phyloP scores from a whole-genome alignment of 1,140 invertebrate species.

The Thalassaphorura encarpata region DNA sequence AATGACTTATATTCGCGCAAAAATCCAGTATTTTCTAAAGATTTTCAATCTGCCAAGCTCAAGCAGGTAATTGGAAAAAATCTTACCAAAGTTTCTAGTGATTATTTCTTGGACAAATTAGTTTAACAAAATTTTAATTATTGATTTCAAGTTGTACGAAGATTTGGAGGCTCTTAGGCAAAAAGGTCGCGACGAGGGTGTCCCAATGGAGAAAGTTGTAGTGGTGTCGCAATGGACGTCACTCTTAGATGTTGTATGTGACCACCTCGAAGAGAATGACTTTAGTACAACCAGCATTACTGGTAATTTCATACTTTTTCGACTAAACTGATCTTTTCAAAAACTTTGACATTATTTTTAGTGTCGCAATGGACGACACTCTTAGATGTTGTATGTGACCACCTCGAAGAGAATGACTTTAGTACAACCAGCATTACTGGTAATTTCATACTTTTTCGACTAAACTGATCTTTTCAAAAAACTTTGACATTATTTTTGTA shows the following conservation, averaged over 20 bases:
- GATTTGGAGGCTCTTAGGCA: constrained; percentile 47
- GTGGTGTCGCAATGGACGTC: constrained; percentile 81
- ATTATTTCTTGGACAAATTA: too few relatives aligned
- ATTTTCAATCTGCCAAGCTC: constrained; percentile 42
- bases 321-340: constrained; percentile 15
- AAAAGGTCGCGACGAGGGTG: constrained; percentile 10
- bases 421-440: neutral
- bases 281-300: constrained; percentile 34
- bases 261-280: constrained; percentile 45
- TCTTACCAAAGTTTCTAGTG: too few relatives aligned
- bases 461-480: too few relatives aligned
- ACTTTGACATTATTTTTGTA: neutral
- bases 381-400: constrained; percentile 53
- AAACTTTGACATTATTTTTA: constrained; percentile 54
- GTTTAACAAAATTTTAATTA: constrained; percentile 19
- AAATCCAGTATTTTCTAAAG: constrained; percentile 57
- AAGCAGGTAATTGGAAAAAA: too few relatives aligned
- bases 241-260: constrained; percentile 56
- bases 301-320: neutral
- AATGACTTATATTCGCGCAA: constrained; percentile 46
- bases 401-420: constrained; percentile 47
- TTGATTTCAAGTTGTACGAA: constrained; percentile 43
- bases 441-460: constrained; percentile 68
- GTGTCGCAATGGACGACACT: constrained; percentile 80
- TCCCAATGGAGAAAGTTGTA: constrained; percentile 55